A percentile compares a stretch with the other conserved stretches of the same genome.
Conservation (phyloP, 2,888 invertebrate species). For the Eledona agricola region DNA sequence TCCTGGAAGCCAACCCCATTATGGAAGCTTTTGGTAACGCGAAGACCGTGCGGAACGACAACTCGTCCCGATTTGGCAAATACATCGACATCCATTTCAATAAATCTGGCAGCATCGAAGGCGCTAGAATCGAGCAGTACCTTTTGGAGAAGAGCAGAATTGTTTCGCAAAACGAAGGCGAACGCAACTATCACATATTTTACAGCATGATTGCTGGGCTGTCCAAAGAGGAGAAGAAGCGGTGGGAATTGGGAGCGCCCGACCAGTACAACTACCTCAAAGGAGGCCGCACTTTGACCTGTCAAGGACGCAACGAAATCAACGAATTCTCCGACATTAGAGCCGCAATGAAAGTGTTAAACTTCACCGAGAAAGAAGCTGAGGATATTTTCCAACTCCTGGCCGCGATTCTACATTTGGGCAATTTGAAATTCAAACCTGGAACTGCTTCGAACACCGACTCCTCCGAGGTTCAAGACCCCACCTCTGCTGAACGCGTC, state of each 20-base stretch:
- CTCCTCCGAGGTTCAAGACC: conserved; percentile 83
- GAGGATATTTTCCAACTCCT: conserved; percentile 86
- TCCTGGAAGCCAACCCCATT: conserved; percentile 95
- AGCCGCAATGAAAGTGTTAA: conserved; percentile 92
- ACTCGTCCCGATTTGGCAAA: conserved; percentile 96
- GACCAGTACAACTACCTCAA: conserved; percentile 83
- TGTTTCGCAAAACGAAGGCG: conserved; percentile 87
- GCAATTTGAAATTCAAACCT: conserved; percentile 87
- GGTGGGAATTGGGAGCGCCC: conserved; percentile 77
- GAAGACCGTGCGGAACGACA: conserved; percentile 94
- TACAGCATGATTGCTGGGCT: conserved; percentile 90
- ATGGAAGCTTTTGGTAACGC: conserved; percentile 98
- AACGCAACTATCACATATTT: conserved; percentile 96
- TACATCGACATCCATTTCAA: conserved; percentile 69
- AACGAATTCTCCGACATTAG: conserved; percentile 88
- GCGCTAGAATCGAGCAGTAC: conserved; percentile 94
- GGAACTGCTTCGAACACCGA: conserved; percentile 81
- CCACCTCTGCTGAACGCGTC: conserved; percentile 73
- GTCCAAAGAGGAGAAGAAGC: conserved; percentile 78
- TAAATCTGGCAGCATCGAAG: conserved; percentile 84
- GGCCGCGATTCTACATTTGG: conserved; percentile 88
- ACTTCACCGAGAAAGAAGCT: conserved; percentile 84
- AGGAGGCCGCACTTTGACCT: conserved; percentile 78
- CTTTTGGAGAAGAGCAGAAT: conserved; percentile 93
- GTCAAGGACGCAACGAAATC: conserved; percentile 85